These are phyloP conservation scores for Orthosia gracilis DNA, from an alignment of 2,888 invertebrate genomes.

Conservation along the genomic window DNA sequence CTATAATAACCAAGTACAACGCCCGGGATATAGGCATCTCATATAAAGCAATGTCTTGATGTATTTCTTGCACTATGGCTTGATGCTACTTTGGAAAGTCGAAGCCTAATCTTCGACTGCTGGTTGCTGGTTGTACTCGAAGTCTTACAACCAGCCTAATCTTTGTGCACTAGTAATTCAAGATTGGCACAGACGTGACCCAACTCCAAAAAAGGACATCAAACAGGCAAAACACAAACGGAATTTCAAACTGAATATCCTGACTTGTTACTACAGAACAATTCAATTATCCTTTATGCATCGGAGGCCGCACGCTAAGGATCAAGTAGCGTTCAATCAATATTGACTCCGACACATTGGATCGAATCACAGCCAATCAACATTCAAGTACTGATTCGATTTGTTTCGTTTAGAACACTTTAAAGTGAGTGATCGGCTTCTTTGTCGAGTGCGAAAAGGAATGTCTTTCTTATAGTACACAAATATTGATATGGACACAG, in stretches of 20 bases:
- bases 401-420: conserved; percentile 25
- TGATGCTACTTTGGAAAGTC: not conserved
- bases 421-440: not conserved
- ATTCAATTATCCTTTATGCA: conserved; percentile 25
- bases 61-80: not conserved
- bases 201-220: not conserved
- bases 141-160: too few relatives aligned
- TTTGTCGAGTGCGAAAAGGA: conserved; percentile 1
- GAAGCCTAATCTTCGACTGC: too few relatives aligned
- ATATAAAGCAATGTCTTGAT: too few relatives aligned
- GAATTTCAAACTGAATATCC: not conserved
- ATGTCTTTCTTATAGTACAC: not conserved
- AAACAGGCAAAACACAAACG: not conserved
- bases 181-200: too few relatives aligned
- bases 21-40: too few relatives aligned
- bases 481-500: too few relatives aligned
- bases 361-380: conserved; percentile 48
- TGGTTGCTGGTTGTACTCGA: too few relatives aligned
- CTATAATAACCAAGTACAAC: too few relatives aligned
- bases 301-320: conserved; percentile 16
- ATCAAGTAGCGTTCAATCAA: conserved; percentile 47
- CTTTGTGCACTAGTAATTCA: not conserved
- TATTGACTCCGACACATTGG: conserved; percentile 30
- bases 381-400: conserved; percentile 41
- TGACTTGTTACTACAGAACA: not conserved